Base-by-base conservation (phyloP, 1,140 invertebrate genomes). In the Galleria mellonella region DNA sequence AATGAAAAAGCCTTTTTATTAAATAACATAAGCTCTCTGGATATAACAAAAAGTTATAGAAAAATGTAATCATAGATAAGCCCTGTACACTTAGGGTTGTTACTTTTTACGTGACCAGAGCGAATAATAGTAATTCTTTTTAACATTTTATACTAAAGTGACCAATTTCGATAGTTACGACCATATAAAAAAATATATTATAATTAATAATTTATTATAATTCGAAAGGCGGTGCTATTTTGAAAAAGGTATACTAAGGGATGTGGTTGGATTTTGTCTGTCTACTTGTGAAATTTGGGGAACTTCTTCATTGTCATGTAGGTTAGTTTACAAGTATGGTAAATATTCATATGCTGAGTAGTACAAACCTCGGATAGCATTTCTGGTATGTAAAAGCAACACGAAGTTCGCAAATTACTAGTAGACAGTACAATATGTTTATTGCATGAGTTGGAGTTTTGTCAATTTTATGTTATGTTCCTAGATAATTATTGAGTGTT, bases 181-280 rank as follows among this genome's bases (percentile, higher is more conserved):
- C 13, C 9, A 53, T 55, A 53, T 51, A 13, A 32, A 53, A 49
- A 28, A 32, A 28, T 44, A 39, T 44, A n/a, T 47, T 46, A 45
- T 33, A 48, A 38, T 32, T 37, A 48, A 51, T 51, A 50, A 52
- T 49, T 56, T 59, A 54, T 46, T 54, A 29, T 58, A 65, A 68
- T 66, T 67, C 69, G 61, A 63, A 75, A 62, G 73, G 73, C 64
- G 78, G 78, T 83, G 78, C 78, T 83, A 83, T 78, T 79, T 69
- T 70, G 61, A 71, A 76, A 63, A 17, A 64, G 62, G 67, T 82
- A 77, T 77, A 68, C 46, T 75, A 74, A 72, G 50, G 58, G 65
- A 68, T 50, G 52, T 63, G 57, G 44, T 42, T 67, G 56, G 41
- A n/a, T 48, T 60, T 64, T 53, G 55, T 45, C 47, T 43, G 58